These are phyloP conservation scores for Apodemus speciosus DNA, from an alignment of 2,113 vertebrate species.

Conservation along the genomic window DNA sequence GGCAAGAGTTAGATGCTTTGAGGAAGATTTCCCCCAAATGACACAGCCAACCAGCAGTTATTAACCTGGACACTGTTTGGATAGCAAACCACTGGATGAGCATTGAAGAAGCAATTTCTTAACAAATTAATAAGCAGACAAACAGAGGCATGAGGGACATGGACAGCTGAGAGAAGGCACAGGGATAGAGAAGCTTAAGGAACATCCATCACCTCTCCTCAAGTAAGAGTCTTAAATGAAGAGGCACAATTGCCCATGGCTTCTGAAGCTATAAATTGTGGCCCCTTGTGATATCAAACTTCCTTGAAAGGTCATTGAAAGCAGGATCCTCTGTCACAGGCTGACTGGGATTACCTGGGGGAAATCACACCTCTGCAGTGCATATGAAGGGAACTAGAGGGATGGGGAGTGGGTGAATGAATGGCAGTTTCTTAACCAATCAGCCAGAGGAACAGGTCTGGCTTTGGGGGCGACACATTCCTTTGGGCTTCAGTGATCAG, in stretches of 20 bases:
- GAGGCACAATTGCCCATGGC: conserved; percentile 18
- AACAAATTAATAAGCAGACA: not conserved
- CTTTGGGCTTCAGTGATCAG: not conserved
- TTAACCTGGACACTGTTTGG: not conserved
- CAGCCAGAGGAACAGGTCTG: not conserved
- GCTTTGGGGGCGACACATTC: not conserved
- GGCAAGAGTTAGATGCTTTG: conserved; percentile 6
- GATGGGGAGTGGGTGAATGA: not conserved
- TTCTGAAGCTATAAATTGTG: conserved; percentile 47
- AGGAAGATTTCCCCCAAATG: conserved; percentile 5
- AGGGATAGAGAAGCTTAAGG: not conserved
- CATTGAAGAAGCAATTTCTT: conserved; percentile 19
- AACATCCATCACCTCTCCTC: conserved; percentile 2
- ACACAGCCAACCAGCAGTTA: not conserved
- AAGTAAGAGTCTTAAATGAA: conserved; percentile 17
- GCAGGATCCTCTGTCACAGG: conserved; percentile 33
- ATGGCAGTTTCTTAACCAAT: not conserved
- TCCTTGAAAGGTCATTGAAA: conserved; percentile 52
- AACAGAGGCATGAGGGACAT: not conserved
- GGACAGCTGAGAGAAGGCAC: not conserved
- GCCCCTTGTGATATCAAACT: conserved; percentile 55
- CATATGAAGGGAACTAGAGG: not conserved
- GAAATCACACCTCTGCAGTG: conserved; percentile 46
- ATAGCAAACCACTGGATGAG: conserved; percentile 37
- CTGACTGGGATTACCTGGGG: conserved; percentile 39